Evolutionary conservation across 2,113 vertebrate species (phyloP).

Genomic region (Galemys pyrenaicus): DNA sequence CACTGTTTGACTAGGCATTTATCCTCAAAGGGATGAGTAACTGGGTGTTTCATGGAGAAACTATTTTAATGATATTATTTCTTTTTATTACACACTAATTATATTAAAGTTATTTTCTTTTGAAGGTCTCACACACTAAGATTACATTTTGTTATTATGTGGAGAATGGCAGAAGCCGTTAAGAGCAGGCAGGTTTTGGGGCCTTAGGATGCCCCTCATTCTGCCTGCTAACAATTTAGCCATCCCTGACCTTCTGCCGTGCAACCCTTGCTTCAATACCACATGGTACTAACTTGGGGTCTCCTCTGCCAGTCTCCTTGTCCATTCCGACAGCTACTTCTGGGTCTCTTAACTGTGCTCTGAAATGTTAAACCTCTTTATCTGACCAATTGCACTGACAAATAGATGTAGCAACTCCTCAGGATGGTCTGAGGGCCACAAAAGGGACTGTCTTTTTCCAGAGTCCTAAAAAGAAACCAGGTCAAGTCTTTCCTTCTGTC

Average conservation of each 20-base stretch:
- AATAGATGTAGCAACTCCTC: not conserved
- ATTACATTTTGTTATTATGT: too few species aligned
- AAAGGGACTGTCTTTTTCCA: not conserved
- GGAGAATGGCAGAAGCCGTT: too few species aligned
- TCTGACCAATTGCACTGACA: not conserved
- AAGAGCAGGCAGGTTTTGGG: too few species aligned
- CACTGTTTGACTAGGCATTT: too few species aligned
- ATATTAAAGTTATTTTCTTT: too few species aligned
- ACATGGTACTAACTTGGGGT: too few species aligned
- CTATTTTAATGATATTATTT: too few species aligned
- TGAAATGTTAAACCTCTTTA: conserved; percentile 10
- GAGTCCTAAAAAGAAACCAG: not conserved
- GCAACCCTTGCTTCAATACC: not conserved
- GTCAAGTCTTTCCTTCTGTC: not conserved
- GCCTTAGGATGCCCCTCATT: too few species aligned
- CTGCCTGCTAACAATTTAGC: not conserved
- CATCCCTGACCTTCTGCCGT: not conserved
- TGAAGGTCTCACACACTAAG: too few species aligned
- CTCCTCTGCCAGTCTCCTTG: not conserved
- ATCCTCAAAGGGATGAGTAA: too few species aligned
- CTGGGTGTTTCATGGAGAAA: too few species aligned
- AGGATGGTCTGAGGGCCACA: not conserved
- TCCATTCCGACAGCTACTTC: not conserved
- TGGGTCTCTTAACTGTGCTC: not conserved
- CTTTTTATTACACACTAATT: too few species aligned